Evolutionary conservation across 2,888 invertebrate species (phyloP).

Genomic region (Drosophila mettleri): DNA sequence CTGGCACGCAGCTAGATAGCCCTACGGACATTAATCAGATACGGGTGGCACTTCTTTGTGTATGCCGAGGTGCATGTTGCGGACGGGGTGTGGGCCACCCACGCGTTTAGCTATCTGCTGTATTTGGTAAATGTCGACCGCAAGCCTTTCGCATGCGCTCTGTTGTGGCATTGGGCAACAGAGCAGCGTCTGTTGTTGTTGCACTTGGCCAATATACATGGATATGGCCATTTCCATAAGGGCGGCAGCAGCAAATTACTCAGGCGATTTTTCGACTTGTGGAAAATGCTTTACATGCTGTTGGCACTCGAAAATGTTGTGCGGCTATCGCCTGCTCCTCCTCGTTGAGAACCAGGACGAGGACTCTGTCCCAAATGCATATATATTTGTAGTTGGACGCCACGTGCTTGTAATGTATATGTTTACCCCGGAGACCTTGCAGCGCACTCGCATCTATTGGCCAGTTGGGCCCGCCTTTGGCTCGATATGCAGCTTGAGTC

Average conservation of each 20-base stretch:
- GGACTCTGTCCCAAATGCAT: constrained; percentile 3
- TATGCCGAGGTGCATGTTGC: neutral
- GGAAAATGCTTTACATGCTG: constrained; percentile 50
- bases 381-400: constrained; percentile 4
- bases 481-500: constrained; percentile 18
- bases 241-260: constrained; percentile 33
- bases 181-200: constrained; percentile 17
- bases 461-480: constrained; percentile 7
- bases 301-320: constrained; percentile 48
- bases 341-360: too few relatives aligned
- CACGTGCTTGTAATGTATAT: constrained; percentile 50
- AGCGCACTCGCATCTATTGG: constrained; percentile 17
- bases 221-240: constrained; percentile 7
- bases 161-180: constrained; percentile 41
- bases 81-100: neutral
- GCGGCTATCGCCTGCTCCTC: neutral
- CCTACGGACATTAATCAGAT: constrained; percentile 42
- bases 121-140: constrained; percentile 39
- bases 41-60: constrained; percentile 9
- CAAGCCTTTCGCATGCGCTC: constrained; percentile 27
- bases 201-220: constrained; percentile 38
- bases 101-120: constrained; percentile 1
- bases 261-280: constrained; percentile 29
- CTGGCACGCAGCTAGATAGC: constrained; percentile 15
- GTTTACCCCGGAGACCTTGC: constrained; percentile 24